phyloP scores from a whole-genome alignment of 92 coral and sea anemone genomes.

The Porites lobata region DNA sequence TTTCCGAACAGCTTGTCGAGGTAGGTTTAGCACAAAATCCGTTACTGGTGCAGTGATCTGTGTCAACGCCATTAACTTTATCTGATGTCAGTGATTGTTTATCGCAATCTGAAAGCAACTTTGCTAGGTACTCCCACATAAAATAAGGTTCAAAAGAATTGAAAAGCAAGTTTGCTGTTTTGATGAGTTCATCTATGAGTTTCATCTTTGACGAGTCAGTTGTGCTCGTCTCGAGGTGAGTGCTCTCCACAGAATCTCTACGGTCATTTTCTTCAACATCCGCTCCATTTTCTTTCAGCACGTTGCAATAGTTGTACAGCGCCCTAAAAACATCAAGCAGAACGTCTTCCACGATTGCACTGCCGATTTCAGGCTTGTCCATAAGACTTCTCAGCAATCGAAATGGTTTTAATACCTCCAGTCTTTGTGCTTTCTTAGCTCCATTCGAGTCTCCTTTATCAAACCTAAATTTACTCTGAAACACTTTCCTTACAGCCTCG shows the following conservation, averaged over 20 bases:
- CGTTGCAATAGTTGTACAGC: conserved; percentile 73
- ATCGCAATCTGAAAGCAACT: conserved; percentile 79
- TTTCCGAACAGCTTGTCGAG: conserved; percentile 77
- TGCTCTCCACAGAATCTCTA: conserved; percentile 73
- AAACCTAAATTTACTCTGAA: conserved; percentile 3
- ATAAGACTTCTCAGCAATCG: conserved; percentile 88
- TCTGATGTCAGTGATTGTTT: background rate
- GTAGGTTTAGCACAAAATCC: conserved; percentile 42
- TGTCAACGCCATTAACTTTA: conserved; percentile 34
- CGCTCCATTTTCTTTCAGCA: conserved; percentile 62
- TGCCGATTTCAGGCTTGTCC: conserved; percentile 96
- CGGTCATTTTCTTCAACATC: conserved; percentile 68
- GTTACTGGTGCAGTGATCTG: background rate
- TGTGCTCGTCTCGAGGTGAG: conserved; percentile 7
- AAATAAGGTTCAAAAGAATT: conserved; percentile 98
- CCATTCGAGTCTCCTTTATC: conserved; percentile 28
- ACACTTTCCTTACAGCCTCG: conserved; percentile 75
- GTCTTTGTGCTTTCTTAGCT: conserved; percentile 61
- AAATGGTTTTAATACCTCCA: conserved; percentile 87
- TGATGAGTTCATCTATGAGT: conserved; percentile 86
- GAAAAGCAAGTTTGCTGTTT: conserved; percentile 93
- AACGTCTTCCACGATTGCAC: conserved; percentile 90
- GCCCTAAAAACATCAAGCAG: conserved; percentile 91
- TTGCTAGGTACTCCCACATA: conserved; percentile 97
- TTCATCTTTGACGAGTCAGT: conserved; percentile 73